Evolutionary conservation across 1,140 invertebrate species (phyloP), one percentile per base, ranked within the genome.

Genomic region (Anthonomus grandis): DNA sequence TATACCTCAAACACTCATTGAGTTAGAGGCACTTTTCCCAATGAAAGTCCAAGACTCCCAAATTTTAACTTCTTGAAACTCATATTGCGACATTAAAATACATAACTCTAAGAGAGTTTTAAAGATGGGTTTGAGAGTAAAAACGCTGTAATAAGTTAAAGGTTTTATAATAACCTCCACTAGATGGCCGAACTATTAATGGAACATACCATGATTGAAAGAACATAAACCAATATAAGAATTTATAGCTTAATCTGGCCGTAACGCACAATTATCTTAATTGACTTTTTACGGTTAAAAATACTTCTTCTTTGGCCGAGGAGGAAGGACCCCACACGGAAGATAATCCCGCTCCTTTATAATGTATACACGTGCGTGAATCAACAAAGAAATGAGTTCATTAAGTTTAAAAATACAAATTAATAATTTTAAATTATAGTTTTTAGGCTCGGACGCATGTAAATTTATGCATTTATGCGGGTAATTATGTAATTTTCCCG

Each of bases 221-320:
- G n/a, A n/a, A n/a, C n/a, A n/a, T n/a, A n/a, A n/a, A n/a, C n/a
- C n/a, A n/a, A n/a, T n/a, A n/a, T 27, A 45, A 52, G 13, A 19
- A 51, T 51, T 51, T 51, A 51, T 51, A 17, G 48, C 37, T 38
- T 15, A 38, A 51, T n/a, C 37, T 23, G 19, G 37, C 25, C 13
- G 24, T 15, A 27, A 31, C 27, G 24, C 18, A 31, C 45, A 47
- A 47, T 47, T 47, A 47, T 47, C 45, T 47, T 47, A 47, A 47
- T 47, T 31, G 45, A 47, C 23, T 47, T 47, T 47, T 47, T 47
- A 47, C 17, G 23, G 23, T 34, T 27, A 34, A 47, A 47, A 47
- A 4, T 47, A 47, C 45, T 47, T 34, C 22, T 6, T 2, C 24
- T 44, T 6, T 44, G 8, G 17, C 9, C 8, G 22, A 9, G 45